Evolutionary conservation across 2,113 vertebrate species (phyloP).

Genomic region (Sapajus apella): DNA sequence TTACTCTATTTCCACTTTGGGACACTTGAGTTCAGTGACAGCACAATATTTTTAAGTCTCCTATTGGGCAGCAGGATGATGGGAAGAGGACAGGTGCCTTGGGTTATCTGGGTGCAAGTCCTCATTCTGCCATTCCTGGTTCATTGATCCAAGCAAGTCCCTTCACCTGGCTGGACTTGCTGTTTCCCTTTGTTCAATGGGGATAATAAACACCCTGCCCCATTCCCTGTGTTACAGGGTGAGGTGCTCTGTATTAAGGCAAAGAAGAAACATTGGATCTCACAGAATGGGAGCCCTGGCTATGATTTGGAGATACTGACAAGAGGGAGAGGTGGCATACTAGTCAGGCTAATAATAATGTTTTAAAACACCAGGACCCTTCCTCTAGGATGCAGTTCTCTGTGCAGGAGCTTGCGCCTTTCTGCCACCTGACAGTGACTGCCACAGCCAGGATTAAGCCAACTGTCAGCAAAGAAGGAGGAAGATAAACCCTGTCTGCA

Average conservation of each 20-base stretch:
- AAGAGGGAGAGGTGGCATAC: background rate
- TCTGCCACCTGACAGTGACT: accelerated
- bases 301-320: background rate
- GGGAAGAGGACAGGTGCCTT: background rate
- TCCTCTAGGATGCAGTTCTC: background rate
- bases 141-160: background rate
- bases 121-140: background rate
- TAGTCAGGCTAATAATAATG: background rate
- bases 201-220: background rate
- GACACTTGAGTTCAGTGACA: background rate
- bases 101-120: background rate
- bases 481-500: background rate
- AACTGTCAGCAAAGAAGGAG: background rate
- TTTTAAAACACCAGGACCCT: background rate
- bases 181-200: background rate
- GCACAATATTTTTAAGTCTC: background rate
- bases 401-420: background rate
- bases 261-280: background rate
- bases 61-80: background rate
- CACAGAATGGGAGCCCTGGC: background rate
- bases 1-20: background rate
- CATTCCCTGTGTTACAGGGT: no score
- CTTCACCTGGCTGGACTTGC: background rate
- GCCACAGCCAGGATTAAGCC: background rate
- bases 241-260: background rate